phyloP scores from a whole-genome alignment of 2,888 invertebrate genomes.

The Tenthredo distinguenda region DNA sequence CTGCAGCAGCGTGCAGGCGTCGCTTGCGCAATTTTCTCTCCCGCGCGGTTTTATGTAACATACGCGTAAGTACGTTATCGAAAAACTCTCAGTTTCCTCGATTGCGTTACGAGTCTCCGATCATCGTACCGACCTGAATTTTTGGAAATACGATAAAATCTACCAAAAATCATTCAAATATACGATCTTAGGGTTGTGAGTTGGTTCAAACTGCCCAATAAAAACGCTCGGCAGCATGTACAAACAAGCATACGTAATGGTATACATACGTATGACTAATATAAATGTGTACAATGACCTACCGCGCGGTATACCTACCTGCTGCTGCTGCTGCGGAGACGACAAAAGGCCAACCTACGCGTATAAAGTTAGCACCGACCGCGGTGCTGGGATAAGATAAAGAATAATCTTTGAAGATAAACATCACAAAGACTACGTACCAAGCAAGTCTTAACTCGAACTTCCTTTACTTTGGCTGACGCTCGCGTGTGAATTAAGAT shows the following conservation, averaged over 20 bases:
- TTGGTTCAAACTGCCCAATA: not conserved
- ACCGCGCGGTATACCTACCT: not conserved
- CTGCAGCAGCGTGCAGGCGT: not conserved
- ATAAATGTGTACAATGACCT: conserved; percentile 24
- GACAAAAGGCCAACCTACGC: conserved; percentile 14
- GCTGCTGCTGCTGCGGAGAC: not conserved
- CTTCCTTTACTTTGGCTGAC: conserved; percentile 35
- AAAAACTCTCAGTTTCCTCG: no score
- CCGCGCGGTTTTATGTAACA: not conserved
- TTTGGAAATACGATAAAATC: no score
- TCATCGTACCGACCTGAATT: no score
- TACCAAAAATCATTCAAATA: no score
- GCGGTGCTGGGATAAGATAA: conserved; percentile 49
- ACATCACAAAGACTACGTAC: conserved; percentile 32
- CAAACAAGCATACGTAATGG: not conserved
- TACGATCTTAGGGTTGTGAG: no score
- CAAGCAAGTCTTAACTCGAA: conserved; percentile 34
- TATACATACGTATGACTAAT: not conserved
- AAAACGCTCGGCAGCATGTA: not conserved
- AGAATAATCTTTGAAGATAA: conserved; percentile 44
- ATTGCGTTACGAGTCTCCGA: no score
- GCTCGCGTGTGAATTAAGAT: conserved; percentile 39
- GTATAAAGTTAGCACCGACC: conserved; percentile 40
- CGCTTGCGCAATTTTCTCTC: conserved; percentile 25
- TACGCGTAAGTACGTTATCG: not conserved